Percentiles rank a stretch among this genome's conserved stretches.
Evolutionary conservation across 2,797 vertebrate species (phyloP).

Genomic region (Meda fulgida): DNA sequence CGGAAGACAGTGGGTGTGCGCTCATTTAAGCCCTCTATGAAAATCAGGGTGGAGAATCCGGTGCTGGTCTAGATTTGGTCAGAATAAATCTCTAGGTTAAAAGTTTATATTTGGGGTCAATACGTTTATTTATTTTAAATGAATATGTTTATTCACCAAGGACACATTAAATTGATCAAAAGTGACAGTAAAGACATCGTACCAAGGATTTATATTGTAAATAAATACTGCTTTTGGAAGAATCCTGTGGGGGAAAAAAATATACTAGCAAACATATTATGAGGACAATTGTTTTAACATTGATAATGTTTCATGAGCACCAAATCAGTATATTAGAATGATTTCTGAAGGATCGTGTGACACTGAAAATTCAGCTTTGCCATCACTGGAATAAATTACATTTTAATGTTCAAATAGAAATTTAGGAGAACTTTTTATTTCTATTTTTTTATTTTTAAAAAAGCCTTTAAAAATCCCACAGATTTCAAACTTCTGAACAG

Average conservation of each 20-base stretch:
- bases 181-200: not conserved
- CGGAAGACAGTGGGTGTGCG: not conserved
- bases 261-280: no score
- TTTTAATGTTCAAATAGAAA: not conserved
- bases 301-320: no score
- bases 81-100: not conserved
- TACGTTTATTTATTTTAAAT: not conserved
- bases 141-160: not conserved
- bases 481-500: not conserved
- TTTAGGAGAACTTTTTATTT: not conserved
- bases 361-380: no score
- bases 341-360: no score
- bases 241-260: no score
- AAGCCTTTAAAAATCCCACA: not conserved
- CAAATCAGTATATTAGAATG: no score
- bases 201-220: not conserved
- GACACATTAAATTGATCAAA: not conserved
- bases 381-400: not conserved
- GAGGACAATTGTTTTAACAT: no score
- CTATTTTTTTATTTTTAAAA: not conserved
- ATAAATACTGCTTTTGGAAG: not conserved
- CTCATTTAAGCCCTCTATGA: slow-evolving; percentile 4
- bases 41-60: slow-evolving; percentile 11
- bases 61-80: not conserved
- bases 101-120: not conserved